Evolutionary conservation across 2,888 invertebrate genomes (phyloP), one percentile per base, ranked within the genome.

Genomic region (Eupeodes luniger): DNA sequence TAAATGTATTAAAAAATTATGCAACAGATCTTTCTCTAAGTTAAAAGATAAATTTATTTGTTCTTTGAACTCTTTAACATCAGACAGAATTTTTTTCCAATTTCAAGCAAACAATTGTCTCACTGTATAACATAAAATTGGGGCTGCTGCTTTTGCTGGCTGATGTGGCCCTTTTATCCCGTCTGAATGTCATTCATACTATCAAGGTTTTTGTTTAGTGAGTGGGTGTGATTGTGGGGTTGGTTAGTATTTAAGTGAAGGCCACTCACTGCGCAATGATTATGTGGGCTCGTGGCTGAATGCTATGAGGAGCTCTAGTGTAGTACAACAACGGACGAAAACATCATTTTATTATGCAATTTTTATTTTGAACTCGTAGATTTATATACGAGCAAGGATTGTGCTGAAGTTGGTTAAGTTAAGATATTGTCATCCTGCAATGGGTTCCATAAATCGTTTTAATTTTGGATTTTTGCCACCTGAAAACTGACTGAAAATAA

Each of bases 141-240:
- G 1, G 12, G 19, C 69, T 36, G 36, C 36, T 44, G 44, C 40
- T 55, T n/a, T 47, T 57, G 47, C 7, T 44, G 7, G 47, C 9
- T 59, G n/a, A 9, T 40, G 9, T 53, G 44, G 67, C 67, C 78
- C 44, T 66, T 75, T 79, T 79, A 77, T 86, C 49, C 40, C 59
- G 86, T 80, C 87, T 87, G 87, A 87, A 87, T 80, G 87, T 87
- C 87, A 87, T 83, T 87, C 76, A 76, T 87, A 62, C 66, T 66
- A 67, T 61, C 80, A 80, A 83, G 80, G 79, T 64, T 83, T 55
- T 72, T 69, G 16, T 36, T 55, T 36, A 34, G 59, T 49, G 27
- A n/a, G 51, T 7, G 19, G 49, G 81, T 64, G 16, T 34, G 47
- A 55, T 55, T 61, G 67, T 47, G 36, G 49, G 55, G 61, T 74